phyloP scores from a whole-genome alignment of 1,140 invertebrate genomes.

The Epicauta chinensis region DNA sequence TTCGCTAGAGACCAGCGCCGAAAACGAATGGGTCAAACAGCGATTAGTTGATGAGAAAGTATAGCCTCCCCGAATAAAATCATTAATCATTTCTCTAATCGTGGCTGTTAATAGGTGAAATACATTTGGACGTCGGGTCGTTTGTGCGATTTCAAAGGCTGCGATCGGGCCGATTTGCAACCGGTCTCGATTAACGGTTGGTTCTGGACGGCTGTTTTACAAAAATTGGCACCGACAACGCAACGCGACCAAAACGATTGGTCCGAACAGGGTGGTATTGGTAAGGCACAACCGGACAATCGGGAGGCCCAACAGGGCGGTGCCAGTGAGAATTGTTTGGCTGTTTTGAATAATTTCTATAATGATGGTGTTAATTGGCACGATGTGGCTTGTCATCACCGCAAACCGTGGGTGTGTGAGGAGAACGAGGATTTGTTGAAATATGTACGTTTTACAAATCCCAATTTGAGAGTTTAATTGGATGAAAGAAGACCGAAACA shows the following conservation, averaged over 20 bases:
- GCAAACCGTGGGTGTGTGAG: constrained; percentile 77
- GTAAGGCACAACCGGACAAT: constrained; percentile 76
- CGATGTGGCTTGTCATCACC: constrained; percentile 78
- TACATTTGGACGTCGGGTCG: constrained; percentile 85
- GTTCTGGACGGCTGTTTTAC: constrained; percentile 80
- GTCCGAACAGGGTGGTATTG: constrained; percentile 72
- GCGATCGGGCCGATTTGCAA: constrained; percentile 68
- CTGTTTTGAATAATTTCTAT: constrained; percentile 77
- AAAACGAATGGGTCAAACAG: constrained; percentile 77
- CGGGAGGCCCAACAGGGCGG: constrained; percentile 69
- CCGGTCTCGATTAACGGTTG: constrained; percentile 73
- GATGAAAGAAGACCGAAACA: too few relatives aligned
- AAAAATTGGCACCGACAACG: constrained; percentile 69
- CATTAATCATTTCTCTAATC: not conserved
- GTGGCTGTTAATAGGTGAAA: constrained; percentile 50
- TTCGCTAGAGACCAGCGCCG: constrained; percentile 69
- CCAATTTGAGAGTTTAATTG: constrained; percentile 64
- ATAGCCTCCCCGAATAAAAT: constrained; percentile 28
- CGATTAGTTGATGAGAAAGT: constrained; percentile 68
- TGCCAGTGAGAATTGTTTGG: constrained; percentile 71
- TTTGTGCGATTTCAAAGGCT: constrained; percentile 77
- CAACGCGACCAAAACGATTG: constrained; percentile 74
- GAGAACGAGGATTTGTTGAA: constrained; percentile 73
- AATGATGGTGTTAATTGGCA: constrained; percentile 83
- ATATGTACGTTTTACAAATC: constrained; percentile 72